Percentiles rank a stretch among this genome's conserved stretches.
Conservation (phyloP, 2,797 vertebrate genomes). For the Paguma larvata region DNA sequence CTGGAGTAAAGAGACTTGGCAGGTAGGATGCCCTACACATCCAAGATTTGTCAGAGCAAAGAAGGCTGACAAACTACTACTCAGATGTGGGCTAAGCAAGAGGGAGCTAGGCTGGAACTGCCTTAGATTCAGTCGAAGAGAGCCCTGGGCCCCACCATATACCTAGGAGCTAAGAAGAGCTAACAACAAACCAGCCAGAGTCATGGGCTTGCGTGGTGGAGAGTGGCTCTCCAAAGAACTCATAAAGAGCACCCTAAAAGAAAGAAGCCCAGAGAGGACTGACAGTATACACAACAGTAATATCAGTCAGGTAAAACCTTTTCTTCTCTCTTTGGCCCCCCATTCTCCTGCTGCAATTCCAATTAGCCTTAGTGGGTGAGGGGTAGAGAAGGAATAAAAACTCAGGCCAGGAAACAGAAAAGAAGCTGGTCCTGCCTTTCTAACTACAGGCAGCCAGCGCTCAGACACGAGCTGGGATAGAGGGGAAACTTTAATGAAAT, state of each 20-base stretch:
- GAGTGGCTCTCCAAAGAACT: not conserved
- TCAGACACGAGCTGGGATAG: not conserved
- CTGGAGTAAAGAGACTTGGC: not conserved
- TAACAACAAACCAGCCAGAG: not conserved
- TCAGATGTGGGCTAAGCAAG: not conserved
- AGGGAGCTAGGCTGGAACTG: not conserved
- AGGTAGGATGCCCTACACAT: not conserved
- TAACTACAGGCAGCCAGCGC: not conserved
- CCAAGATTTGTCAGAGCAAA: not conserved
- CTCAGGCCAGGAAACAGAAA: constrained; percentile 21
- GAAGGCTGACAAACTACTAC: not conserved
- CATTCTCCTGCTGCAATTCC: not conserved
- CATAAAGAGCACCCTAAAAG: not conserved
- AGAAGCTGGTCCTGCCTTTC: not conserved
- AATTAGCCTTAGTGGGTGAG: not conserved
- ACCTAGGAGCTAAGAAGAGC: not conserved
- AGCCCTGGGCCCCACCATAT: not conserved
- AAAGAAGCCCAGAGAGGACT: not conserved
- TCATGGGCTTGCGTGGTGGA: not conserved
- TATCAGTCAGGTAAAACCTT: not conserved
- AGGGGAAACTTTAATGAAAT: not conserved
- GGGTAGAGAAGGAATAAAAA: not conserved
- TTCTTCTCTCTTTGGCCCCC: not conserved
- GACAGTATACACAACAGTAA: not conserved
- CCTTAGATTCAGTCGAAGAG: not conserved